Conservation (phyloP, 2,113 vertebrate species). For the Ciconia maguari region DNA sequence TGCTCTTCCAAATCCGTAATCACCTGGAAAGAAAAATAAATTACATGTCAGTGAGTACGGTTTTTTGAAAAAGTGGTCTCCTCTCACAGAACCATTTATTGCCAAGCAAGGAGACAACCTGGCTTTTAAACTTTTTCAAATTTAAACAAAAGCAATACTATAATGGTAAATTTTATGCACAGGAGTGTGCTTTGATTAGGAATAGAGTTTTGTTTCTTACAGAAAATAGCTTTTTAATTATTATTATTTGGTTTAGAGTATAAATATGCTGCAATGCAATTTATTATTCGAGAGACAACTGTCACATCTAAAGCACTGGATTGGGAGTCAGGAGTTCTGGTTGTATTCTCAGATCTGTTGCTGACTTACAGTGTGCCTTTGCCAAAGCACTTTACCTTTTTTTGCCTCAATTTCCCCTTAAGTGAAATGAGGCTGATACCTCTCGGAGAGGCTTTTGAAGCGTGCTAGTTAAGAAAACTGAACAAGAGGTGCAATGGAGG, state of each 20-base stretch:
- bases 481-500: not conserved
- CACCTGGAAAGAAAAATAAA: conserved; percentile 76
- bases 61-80: not conserved
- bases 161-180: not conserved
- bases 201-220: not conserved
- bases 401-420: not conserved
- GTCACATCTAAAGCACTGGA: not conserved
- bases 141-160: not conserved
- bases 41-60: not conserved
- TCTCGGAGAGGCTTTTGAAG: not conserved
- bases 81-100: not conserved
- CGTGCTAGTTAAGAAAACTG: not conserved
- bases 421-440: not conserved
- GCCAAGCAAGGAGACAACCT: not conserved
- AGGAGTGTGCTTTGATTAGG: not conserved
- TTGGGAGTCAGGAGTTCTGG: not conserved
- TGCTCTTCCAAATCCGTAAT: conserved; percentile 98
- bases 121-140: not conserved
- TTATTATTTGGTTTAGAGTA: not conserved
- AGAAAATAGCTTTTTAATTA: not conserved
- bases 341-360: not conserved
- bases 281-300: not conserved
- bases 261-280: not conserved
- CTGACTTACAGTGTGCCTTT: not conserved
- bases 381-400: not conserved